phyloP scores from a whole-genome alignment of 2,113 vertebrate species.

The Rattus norvegicus region DNA sequence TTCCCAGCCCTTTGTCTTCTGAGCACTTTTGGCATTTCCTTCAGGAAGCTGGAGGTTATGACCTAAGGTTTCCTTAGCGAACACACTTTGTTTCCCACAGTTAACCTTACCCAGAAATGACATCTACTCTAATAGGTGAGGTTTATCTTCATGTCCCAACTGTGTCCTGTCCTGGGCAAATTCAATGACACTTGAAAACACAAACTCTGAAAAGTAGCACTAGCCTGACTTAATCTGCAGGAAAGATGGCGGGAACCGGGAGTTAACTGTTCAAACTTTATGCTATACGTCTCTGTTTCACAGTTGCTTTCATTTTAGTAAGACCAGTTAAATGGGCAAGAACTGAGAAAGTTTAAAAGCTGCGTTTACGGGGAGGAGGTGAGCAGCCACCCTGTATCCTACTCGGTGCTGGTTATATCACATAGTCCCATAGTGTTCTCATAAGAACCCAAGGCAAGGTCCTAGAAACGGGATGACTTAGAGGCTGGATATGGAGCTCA shows the following conservation, averaged over 20 bases:
- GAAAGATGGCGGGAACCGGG: neutral
- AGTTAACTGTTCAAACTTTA: neutral
- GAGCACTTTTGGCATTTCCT: conserved; percentile 90
- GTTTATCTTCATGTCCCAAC: conserved; percentile 89
- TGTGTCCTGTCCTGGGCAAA: conserved; percentile 88
- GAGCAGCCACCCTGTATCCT: neutral
- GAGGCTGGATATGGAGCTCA: neutral
- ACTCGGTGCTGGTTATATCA: neutral
- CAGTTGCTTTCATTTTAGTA: neutral
- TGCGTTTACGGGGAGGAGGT: neutral
- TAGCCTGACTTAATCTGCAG: neutral
- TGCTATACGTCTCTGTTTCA: neutral
- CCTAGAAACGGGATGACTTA: neutral
- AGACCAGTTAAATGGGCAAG: neutral
- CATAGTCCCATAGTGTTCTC: neutral
- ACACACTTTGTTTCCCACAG: conserved; percentile 86
- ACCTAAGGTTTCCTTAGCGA: conserved; percentile 86
- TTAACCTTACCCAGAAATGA: conserved; percentile 80
- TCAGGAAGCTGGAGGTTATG: conserved; percentile 87
- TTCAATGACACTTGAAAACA: conserved; percentile 80
- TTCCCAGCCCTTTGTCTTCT: conserved; percentile 89
- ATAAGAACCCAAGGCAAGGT: neutral
- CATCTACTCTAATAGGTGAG: conserved; percentile 81
- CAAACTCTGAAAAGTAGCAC: conserved; percentile 58
- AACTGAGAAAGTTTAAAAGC: neutral